Conservation (phyloP, 2,888 invertebrate species). For the Autographa gamma region DNA sequence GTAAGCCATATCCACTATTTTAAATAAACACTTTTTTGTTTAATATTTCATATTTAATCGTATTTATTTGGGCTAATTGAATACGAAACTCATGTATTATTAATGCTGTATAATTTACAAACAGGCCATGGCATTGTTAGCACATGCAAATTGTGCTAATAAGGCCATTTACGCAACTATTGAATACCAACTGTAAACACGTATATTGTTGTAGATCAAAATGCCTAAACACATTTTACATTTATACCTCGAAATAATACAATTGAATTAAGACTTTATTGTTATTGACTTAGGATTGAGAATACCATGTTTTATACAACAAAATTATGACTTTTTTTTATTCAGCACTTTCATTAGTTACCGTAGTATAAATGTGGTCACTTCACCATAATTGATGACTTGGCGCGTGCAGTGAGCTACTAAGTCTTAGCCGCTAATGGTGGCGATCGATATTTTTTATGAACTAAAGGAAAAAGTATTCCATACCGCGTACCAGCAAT, state of each 20-base stretch:
- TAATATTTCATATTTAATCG: not conserved
- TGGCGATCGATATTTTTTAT: no score
- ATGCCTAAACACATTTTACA: slow-evolving; percentile 14
- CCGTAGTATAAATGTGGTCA: no score
- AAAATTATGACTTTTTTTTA: no score
- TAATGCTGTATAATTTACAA: slow-evolving; percentile 58
- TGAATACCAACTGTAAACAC: slow-evolving; percentile 48
- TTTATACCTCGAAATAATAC: not conserved
- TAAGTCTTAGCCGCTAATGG: no score
- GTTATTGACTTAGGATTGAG: slow-evolving; percentile 6
- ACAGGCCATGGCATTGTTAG: slow-evolving; percentile 58
- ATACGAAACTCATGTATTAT: slow-evolving; percentile 51
- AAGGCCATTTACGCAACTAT: slow-evolving; percentile 55
- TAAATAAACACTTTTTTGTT: no score
- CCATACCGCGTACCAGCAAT: no score
- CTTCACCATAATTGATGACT: no score
- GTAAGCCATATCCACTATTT: no score
- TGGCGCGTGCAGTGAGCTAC: no score
- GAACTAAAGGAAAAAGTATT: no score
- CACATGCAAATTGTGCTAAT: slow-evolving; percentile 67
- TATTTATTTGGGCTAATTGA: slow-evolving; percentile 12
- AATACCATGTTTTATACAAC: no score
- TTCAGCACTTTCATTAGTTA: no score
- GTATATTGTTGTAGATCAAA: slow-evolving; percentile 31
- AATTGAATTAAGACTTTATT: slow-evolving; percentile 5